These are phyloP conservation scores for Pseudococcus jackbeardsleyi DNA, from an alignment of 2,888 invertebrate species.

Conservation along the genomic window DNA sequence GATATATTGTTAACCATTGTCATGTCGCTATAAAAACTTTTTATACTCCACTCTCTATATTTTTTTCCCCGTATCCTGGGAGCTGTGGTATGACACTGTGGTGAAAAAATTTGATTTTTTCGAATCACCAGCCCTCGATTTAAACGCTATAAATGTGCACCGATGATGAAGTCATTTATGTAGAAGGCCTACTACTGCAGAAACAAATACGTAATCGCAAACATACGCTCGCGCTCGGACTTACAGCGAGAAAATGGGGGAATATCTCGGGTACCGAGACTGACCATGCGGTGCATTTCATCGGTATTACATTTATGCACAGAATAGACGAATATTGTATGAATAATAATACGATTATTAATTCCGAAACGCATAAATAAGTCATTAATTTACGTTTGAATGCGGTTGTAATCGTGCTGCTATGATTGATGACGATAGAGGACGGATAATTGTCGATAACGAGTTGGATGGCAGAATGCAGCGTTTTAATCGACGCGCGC, in stretches of 20 bases:
- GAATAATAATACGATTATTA: slow-evolving; percentile 59
- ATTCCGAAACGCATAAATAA: slow-evolving; percentile 62
- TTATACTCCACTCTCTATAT: not conserved
- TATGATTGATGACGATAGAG: slow-evolving; percentile 63
- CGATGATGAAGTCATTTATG: not conserved
- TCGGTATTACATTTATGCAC: not conserved
- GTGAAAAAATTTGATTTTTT: not conserved
- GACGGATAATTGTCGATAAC: slow-evolving; percentile 64
- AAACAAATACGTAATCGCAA: not conserved
- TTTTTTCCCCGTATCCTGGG: too few relatives aligned
- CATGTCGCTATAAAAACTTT: not conserved
- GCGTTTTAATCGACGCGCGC: slow-evolving; percentile 59
- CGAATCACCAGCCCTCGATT: not conserved
- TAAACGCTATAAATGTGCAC: not conserved
- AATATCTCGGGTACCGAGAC: too few relatives aligned
- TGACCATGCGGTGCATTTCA: slow-evolving; percentile 31
- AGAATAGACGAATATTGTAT: not conserved
- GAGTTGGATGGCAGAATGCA: slow-evolving; percentile 62
- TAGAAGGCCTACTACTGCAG: not conserved
- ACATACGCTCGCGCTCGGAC: not conserved
- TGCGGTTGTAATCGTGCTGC: slow-evolving; percentile 56
- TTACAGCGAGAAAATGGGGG: not conserved
- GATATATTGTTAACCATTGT: slow-evolving; percentile 38
- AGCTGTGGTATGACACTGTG: not conserved
- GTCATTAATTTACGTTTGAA: slow-evolving; percentile 63